phyloP scores from a whole-genome alignment of 2,888 invertebrate species.

The Lasioglossum leucozonium region DNA sequence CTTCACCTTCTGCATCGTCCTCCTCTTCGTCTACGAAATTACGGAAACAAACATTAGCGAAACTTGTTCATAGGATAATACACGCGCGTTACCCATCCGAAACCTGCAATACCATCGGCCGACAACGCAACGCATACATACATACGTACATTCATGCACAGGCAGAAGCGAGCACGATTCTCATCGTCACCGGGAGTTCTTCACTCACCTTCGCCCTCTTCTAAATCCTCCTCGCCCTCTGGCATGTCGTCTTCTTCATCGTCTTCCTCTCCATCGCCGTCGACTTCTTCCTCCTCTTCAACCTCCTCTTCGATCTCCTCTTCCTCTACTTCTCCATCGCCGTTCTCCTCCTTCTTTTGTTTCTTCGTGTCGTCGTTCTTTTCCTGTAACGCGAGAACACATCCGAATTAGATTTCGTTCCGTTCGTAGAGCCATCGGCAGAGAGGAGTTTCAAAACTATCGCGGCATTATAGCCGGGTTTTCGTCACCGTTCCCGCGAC shows the following conservation, averaged over 20 bases:
- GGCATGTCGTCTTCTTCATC: slow-evolving; percentile 89
- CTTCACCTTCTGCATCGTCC: slow-evolving; percentile 79
- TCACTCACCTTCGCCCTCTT: slow-evolving; percentile 78
- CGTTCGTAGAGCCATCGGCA: background rate
- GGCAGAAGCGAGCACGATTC: background rate
- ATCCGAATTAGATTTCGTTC: background rate
- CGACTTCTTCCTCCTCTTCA: slow-evolving; percentile 88
- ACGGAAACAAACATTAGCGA: slow-evolving; percentile 2
- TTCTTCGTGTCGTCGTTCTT: slow-evolving; percentile 91
- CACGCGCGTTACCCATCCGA: too few relatives aligned
- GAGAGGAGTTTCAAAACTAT: background rate
- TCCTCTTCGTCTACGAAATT: slow-evolving; percentile 80
- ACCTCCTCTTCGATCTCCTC: slow-evolving; percentile 88
- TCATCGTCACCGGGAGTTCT: background rate
- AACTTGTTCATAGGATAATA: background rate
- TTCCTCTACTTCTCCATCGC: slow-evolving; percentile 87
- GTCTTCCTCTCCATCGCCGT: slow-evolving; percentile 88
- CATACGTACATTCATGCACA: background rate
- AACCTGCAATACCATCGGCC: background rate
- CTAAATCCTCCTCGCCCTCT: slow-evolving; percentile 86
- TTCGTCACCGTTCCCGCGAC: background rate
- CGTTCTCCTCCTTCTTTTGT: slow-evolving; percentile 92
- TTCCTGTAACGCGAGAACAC: slow-evolving; percentile 85
- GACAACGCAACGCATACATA: background rate
- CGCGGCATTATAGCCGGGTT: background rate